These are phyloP conservation scores for Desmodus rotundus DNA, from an alignment of 2,113 vertebrate species.

Conservation along the genomic window DNA sequence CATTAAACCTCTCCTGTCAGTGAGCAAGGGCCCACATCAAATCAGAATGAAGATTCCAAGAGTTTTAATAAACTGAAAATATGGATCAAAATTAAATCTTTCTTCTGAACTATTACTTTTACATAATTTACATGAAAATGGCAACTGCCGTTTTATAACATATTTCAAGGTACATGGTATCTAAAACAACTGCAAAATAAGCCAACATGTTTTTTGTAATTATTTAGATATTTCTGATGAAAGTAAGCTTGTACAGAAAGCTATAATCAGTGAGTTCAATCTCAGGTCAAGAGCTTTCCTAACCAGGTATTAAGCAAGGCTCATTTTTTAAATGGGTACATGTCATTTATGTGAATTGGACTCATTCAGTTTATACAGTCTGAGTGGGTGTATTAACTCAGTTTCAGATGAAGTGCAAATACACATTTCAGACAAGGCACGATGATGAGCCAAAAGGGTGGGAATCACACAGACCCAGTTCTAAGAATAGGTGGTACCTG, in stretches of 20 bases:
- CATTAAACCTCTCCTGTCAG: constrained; percentile 35
- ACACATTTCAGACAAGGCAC: background rate
- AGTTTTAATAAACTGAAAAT: background rate
- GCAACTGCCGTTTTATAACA: background rate
- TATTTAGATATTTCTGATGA: background rate
- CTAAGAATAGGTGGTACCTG: background rate
- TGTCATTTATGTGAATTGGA: background rate
- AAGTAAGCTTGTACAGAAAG: background rate
- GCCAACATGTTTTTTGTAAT: background rate
- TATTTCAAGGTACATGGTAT: background rate
- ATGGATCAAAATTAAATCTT: background rate
- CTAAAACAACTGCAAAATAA: background rate
- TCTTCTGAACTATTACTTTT: background rate
- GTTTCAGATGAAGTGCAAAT: background rate
- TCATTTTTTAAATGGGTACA: background rate
- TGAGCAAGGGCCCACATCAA: background rate
- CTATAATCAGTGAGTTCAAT: background rate
- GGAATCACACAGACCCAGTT: background rate
- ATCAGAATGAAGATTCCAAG: background rate
- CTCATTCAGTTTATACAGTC: background rate
- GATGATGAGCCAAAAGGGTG: background rate
- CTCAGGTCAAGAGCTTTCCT: background rate
- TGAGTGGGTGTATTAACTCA: background rate
- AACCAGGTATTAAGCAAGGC: background rate
- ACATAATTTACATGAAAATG: background rate